Evolutionary conservation across 1,140 invertebrate genomes (phyloP).

Genomic region (Sweltsa coloradensis): DNA sequence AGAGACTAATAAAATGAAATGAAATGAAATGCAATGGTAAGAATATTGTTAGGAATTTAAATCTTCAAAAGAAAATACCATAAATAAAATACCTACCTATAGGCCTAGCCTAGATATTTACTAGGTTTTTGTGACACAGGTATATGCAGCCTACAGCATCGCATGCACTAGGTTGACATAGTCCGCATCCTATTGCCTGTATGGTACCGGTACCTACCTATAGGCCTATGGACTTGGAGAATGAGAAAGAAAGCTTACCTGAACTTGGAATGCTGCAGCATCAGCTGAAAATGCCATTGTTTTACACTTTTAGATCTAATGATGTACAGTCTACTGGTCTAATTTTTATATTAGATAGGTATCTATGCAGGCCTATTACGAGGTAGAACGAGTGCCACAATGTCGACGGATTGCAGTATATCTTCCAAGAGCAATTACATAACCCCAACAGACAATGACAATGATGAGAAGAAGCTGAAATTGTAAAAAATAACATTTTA

Average conservation of each 20-base stretch:
- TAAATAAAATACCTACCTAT: no score
- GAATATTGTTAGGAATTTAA: no score
- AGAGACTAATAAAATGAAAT: no score
- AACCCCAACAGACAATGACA: conserved; percentile 21
- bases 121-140: no score
- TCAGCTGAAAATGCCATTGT: conserved; percentile 64
- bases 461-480: conserved; percentile 21
- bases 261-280: conserved; percentile 60
- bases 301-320: conserved; percentile 3
- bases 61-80: no score
- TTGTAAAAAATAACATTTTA: neutral
- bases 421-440: conserved; percentile 19
- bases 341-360: neutral
- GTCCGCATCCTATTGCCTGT: no score
- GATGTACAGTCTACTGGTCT: neutral
- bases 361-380: neutral
- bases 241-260: conserved; percentile 29
- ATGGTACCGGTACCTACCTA: neutral
- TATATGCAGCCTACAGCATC: no score
- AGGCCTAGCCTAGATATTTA: no score
- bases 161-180: no score
- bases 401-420: conserved; percentile 11
- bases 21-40: no score
- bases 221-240: no score
- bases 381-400: no score